A percentile compares a stretch with the other conserved stretches of the same genome.
Evolutionary conservation across 2,113 vertebrate species (phyloP).

Genomic region (Colius striatus): DNA sequence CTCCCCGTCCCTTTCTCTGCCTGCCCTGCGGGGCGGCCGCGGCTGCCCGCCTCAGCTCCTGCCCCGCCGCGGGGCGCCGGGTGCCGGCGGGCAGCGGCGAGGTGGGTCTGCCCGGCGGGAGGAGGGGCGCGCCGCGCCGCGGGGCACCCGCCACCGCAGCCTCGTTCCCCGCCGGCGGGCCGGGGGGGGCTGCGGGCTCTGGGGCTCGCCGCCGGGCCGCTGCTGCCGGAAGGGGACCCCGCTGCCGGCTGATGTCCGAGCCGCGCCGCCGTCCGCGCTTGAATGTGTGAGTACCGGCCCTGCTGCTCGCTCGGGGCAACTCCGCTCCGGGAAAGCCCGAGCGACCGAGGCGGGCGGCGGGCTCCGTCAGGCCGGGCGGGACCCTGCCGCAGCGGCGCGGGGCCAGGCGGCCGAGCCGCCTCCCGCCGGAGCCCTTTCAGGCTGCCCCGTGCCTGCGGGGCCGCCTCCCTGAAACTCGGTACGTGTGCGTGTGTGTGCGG

Average conservation of each 20-base stretch:
- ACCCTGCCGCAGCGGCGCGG: background rate
- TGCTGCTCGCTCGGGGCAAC: background rate
- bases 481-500: background rate
- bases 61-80: background rate
- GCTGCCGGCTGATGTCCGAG: slow-evolving; percentile 39
- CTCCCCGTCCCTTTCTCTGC: background rate
- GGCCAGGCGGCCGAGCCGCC: background rate
- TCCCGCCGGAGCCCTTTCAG: too few relatives aligned
- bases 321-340: background rate
- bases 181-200: background rate
- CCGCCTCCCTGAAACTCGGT: background rate
- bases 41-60: background rate
- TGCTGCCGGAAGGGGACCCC: background rate
- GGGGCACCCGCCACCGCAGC: background rate
- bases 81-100: background rate
- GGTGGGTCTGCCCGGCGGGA: background rate
- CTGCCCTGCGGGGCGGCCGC: background rate
- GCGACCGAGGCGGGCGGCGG: background rate
- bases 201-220: background rate
- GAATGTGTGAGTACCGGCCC: slow-evolving; percentile 47
- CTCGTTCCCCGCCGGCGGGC: background rate
- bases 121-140: background rate
- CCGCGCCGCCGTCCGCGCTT: background rate
- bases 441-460: background rate
- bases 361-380: background rate